phyloP scores from a whole-genome alignment of 2,113 vertebrate species.

The Myodes glareolus region DNA sequence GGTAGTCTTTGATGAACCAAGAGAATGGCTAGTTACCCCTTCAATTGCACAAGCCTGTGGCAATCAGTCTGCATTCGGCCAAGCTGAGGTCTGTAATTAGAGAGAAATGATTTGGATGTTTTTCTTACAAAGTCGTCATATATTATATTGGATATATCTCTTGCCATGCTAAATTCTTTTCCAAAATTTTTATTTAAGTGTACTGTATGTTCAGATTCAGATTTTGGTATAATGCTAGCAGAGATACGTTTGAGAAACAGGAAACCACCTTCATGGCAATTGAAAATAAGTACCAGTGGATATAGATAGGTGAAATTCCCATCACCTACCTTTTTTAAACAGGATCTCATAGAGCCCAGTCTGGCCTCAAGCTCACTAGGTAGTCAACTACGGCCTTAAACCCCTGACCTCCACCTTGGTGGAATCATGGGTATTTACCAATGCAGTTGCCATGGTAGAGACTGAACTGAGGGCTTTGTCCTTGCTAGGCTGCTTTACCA shows the following conservation, averaged over 20 bases:
- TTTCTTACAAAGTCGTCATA: neutral
- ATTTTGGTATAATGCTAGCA: neutral
- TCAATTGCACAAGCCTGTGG: neutral
- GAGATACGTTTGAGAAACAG: neutral
- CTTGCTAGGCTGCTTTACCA: neutral
- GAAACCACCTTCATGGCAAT: neutral
- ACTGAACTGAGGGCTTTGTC: neutral
- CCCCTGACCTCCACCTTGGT: neutral
- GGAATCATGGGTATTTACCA: neutral
- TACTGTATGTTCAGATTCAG: neutral
- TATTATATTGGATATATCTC: neutral
- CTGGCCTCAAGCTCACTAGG: neutral
- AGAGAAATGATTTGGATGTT: neutral
- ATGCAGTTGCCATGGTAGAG: neutral
- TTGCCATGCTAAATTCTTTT: neutral
- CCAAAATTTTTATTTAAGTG: neutral
- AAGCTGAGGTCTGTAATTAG: constrained; percentile 23
- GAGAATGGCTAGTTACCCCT: neutral
- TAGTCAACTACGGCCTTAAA: neutral
- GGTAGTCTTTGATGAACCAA: constrained; percentile 59
- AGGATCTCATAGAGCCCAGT: neutral
- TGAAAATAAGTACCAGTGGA: neutral
- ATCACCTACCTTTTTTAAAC: neutral
- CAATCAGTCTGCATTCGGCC: neutral
- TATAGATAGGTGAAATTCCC: neutral